These are phyloP conservation scores for Triops cancriformis DNA, from an alignment of 1,140 invertebrate species.

Conservation along the genomic window DNA sequence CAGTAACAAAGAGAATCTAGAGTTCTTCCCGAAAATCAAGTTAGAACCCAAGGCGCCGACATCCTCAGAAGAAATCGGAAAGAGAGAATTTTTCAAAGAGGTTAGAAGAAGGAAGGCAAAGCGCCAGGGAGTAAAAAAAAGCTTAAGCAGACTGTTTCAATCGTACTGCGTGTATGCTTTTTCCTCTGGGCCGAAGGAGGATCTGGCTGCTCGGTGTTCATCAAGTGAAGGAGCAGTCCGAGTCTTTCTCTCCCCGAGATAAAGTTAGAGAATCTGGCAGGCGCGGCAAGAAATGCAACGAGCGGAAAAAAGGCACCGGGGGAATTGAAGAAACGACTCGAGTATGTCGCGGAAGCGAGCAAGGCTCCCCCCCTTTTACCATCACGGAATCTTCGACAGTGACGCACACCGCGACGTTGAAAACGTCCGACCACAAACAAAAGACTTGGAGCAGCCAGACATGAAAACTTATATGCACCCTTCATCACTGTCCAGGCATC, in stretches of 20 bases:
- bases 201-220: background rate
- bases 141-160: background rate
- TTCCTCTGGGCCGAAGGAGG: background rate
- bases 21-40: background rate
- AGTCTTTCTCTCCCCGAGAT: background rate
- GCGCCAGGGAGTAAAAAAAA: background rate
- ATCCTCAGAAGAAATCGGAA: background rate
- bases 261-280: background rate
- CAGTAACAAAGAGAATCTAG: too few species aligned
- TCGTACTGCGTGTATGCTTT: background rate
- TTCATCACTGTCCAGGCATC: slow-evolving; percentile 4
- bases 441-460: background rate
- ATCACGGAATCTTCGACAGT: background rate
- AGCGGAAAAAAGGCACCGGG: background rate
- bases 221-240: background rate
- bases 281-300: background rate
- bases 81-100: background rate
- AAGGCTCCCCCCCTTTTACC: background rate
- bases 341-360: background rate
- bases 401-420: background rate
- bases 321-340: background rate
- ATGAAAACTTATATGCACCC: slow-evolving; percentile 6
- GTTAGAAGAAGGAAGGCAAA: background rate
- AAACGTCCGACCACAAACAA: slow-evolving; percentile 4
- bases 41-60: background rate